Conservation (phyloP, 1,140 invertebrate species). For the Spodoptera frugiperda region DNA sequence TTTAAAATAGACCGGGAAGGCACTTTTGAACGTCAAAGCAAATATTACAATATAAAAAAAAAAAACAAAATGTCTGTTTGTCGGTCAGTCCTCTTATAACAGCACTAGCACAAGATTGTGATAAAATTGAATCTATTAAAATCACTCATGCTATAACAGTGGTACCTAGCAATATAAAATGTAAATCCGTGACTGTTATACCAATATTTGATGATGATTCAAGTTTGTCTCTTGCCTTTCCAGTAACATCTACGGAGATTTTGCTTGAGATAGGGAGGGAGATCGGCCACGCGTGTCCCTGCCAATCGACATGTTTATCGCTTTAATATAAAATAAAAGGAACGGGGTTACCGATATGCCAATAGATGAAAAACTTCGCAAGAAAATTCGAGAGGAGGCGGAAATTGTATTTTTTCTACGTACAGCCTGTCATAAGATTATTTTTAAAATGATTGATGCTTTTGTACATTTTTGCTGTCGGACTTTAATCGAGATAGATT, state of each 20-base stretch:
- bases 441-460: constrained; percentile 38
- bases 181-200: too few species aligned
- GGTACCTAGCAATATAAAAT: too few species aligned
- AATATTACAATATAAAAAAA: too few species aligned
- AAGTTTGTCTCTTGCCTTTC: background rate
- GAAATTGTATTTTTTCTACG: constrained; percentile 75
- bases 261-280: constrained; percentile 58
- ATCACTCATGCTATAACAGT: too few species aligned
- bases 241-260: constrained; percentile 30
- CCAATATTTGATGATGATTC: background rate
- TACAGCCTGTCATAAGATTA: constrained; percentile 13
- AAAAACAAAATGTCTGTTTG: too few species aligned
- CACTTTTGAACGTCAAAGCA: too few species aligned
- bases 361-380: constrained; percentile 79
- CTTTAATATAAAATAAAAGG: constrained; percentile 86
- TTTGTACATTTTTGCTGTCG: background rate
- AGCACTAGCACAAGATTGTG: too few species aligned
- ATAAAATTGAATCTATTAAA: too few species aligned
- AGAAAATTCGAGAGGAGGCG: constrained; percentile 64
- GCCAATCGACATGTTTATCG: constrained; percentile 85
- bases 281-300: constrained; percentile 76
- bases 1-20: too few species aligned
- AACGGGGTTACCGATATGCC: constrained; percentile 70
- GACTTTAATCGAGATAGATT: background rate
- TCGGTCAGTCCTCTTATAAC: too few species aligned